Conservation (phyloP, 1,140 invertebrate species). For the Heliconius nattereri region DNA sequence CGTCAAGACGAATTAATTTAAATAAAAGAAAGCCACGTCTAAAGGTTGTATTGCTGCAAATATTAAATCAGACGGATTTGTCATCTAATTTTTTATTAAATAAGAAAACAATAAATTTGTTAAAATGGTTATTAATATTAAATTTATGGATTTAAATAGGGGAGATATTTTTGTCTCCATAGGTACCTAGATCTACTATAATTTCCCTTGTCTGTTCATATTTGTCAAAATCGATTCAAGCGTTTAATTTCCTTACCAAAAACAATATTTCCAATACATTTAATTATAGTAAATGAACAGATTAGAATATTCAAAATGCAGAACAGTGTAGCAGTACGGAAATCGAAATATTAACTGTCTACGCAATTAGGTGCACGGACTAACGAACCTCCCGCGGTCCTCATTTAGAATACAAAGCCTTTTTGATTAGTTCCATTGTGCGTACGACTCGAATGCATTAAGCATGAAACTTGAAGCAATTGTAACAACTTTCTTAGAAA, state of each 20-base stretch:
- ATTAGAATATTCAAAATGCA: conserved; percentile 26
- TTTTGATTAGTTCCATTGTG: conserved; percentile 59
- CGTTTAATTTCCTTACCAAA: background rate
- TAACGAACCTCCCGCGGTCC: conserved; percentile 49
- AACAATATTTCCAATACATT: background rate
- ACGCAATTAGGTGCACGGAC: conserved; percentile 50
- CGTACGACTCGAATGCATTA: conserved; percentile 50
- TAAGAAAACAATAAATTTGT: too few species aligned
- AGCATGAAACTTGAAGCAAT: conserved; percentile 45
- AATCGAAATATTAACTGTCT: conserved; percentile 48
- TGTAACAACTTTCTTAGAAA: conserved; percentile 43
- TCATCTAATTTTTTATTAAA: too few species aligned
- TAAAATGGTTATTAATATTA: too few species aligned
- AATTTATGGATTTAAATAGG: background rate
- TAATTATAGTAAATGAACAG: background rate
- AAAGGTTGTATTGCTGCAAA: too few species aligned
- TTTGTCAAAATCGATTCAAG: background rate
- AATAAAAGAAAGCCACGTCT: too few species aligned
- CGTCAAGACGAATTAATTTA: background rate
- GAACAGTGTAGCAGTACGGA: conserved; percentile 37
- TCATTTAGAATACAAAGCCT: conserved; percentile 70
- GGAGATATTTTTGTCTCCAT: too few species aligned
- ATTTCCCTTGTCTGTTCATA: background rate
- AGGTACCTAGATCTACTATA: too few species aligned
- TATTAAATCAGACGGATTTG: background rate